Evolutionary conservation across 2,888 invertebrate genomes (phyloP).

Genomic region (Acanthopleura granulata): DNA sequence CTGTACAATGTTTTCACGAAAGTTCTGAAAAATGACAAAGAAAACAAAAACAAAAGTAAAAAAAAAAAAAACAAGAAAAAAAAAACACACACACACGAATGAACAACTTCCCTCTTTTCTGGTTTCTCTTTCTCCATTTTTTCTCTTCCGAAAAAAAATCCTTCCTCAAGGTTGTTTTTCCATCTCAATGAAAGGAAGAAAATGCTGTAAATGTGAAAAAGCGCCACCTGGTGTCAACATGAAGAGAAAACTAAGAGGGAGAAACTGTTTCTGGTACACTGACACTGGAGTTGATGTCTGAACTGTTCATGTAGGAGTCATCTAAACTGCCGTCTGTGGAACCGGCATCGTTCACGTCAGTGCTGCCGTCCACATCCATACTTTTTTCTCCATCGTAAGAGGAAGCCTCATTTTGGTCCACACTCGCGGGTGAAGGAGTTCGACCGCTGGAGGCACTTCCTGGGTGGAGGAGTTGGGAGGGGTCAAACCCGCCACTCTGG

Average conservation of each 20-base stretch:
- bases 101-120: too few species aligned
- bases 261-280: background rate
- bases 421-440: background rate
- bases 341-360: background rate
- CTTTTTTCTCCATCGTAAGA: slow-evolving; percentile 9
- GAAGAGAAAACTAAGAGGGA: slow-evolving; percentile 11
- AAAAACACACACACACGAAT: too few species aligned
- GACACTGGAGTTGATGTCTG: background rate
- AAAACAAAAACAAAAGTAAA: too few species aligned
- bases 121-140: too few species aligned
- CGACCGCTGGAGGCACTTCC: slow-evolving; percentile 1
- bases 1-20: too few species aligned
- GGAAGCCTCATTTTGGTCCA: slow-evolving; percentile 5
- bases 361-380: background rate
- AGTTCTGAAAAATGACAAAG: too few species aligned
- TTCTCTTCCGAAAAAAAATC: too few species aligned
- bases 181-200: too few species aligned
- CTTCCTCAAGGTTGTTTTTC: too few species aligned
- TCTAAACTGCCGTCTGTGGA: slow-evolving; percentile 10
- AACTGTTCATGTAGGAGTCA: slow-evolving; percentile 10
- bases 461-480: slow-evolving; percentile 1
- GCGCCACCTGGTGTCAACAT: background rate
- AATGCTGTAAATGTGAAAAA: background rate
- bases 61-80: too few species aligned
- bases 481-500: background rate